A percentile compares a stretch with the other conserved stretches of the same genome.
Conservation (phyloP, 2,113 vertebrate genomes). For the Caranx melampygus region DNA sequence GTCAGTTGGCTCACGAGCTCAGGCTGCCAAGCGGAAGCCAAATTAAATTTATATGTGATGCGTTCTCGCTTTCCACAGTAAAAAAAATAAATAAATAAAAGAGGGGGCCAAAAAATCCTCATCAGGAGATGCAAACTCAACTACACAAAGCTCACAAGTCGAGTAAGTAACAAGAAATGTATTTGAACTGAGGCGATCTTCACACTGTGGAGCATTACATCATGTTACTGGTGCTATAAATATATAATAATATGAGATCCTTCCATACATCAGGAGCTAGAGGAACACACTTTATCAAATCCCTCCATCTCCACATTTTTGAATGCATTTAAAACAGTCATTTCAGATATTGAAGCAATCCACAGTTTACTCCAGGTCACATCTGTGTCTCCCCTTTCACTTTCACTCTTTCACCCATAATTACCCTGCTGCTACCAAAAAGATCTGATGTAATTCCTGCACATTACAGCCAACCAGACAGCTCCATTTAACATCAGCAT, state of each 20-base stretch:
- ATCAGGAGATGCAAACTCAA: background rate
- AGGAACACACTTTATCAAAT: background rate
- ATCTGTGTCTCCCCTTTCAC: constrained; percentile 40
- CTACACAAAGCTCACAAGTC: constrained; percentile 17
- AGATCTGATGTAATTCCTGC: constrained; percentile 50
- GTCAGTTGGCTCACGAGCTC: constrained; percentile 69
- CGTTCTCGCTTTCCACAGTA: constrained; percentile 55
- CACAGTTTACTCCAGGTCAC: constrained; percentile 32
- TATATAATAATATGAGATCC: background rate
- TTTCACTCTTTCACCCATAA: constrained; percentile 42
- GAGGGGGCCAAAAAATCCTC: constrained; percentile 6
- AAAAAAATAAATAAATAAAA: constrained; percentile 49
- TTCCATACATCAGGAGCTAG: background rate
- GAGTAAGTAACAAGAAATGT: constrained; percentile 11
- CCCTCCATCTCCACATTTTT: background rate
- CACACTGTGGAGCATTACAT: constrained; percentile 14
- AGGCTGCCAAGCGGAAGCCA: constrained; percentile 57
- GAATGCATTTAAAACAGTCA: background rate
- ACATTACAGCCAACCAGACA: constrained; percentile 44
- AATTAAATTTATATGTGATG: constrained; percentile 73
- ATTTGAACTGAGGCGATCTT: constrained; percentile 13
- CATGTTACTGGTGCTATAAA: background rate
- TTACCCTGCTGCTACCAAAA: constrained; percentile 52
- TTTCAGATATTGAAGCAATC: constrained; percentile 46
- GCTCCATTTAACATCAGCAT: constrained; percentile 58